Percentiles rank a stretch among this genome's conserved stretches.
These are phyloP conservation scores for Marmota flaviventris DNA, from an alignment of 2,113 vertebrate genomes.

Conservation along the genomic window DNA sequence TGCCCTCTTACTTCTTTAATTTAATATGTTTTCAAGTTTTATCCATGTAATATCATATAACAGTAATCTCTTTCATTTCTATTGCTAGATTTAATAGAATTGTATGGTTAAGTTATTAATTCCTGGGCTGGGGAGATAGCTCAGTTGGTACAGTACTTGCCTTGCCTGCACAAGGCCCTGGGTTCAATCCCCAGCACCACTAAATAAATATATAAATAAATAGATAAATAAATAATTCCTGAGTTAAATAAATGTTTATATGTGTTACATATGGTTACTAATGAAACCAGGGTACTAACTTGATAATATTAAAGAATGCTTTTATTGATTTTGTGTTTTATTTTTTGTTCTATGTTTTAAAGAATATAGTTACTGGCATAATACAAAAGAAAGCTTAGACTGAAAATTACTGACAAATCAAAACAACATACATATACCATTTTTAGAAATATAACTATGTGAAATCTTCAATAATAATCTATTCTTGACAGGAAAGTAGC, in stretches of 20 bases:
- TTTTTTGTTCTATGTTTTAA: not conserved
- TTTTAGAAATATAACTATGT: not conserved
- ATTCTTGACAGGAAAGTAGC: not conserved
- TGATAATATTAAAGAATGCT: not conserved
- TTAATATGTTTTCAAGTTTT: not conserved
- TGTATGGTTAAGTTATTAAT: not conserved
- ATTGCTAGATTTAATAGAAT: not conserved
- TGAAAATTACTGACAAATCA: not conserved
- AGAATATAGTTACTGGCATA: not conserved
- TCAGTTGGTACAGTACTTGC: no score
- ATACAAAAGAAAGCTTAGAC: not conserved
- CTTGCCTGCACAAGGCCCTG: no score
- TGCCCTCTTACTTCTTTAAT: not conserved
- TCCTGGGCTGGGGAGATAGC: not conserved
- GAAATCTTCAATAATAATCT: not conserved
- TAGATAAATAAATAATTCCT: not conserved
- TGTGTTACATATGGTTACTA: not conserved
- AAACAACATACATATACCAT: not conserved
- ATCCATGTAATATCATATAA: no score
- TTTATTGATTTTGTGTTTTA: not conserved
- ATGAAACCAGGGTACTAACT: not conserved
- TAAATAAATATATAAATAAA: no score
- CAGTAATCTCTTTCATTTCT: not conserved
- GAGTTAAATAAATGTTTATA: not conserved
- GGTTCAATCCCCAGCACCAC: no score